These are phyloP conservation scores for Poecilia latipinna DNA, from an alignment of 2,113 vertebrate genomes.

Conservation along the genomic window DNA sequence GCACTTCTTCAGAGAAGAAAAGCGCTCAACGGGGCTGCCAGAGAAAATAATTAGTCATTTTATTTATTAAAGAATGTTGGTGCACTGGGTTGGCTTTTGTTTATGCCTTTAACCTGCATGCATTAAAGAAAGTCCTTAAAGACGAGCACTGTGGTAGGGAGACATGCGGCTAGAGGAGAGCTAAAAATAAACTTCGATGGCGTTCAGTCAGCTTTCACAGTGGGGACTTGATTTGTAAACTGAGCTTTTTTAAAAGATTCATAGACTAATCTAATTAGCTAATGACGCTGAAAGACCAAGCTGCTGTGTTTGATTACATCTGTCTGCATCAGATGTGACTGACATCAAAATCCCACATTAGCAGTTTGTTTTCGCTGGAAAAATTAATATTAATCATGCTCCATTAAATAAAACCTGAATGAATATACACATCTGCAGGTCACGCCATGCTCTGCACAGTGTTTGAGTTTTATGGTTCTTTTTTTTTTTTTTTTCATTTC, in stretches of 20 bases:
- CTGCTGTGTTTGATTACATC: constrained; percentile 11
- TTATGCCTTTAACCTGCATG: neutral
- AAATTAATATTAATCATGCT: neutral
- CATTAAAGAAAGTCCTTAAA: neutral
- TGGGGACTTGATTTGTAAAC: constrained; percentile 14
- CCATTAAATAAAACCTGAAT: neutral
- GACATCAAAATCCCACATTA: neutral
- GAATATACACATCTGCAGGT: neutral
- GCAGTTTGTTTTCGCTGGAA: neutral
- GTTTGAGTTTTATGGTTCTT: neutral
- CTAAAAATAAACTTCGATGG: neutral
- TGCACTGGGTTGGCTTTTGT: neutral
- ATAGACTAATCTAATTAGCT: constrained; percentile 19
- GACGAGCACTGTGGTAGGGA: neutral
- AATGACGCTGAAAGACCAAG: constrained; percentile 18
- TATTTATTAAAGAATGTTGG: neutral
- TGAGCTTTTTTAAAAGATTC: constrained; percentile 9
- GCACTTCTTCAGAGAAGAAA: neutral
- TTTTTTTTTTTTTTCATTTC: neutral
- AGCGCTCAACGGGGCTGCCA: neutral
- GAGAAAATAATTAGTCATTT: too few relatives aligned
- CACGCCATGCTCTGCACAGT: neutral
- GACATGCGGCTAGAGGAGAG: neutral
- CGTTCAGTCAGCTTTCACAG: neutral
- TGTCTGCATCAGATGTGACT: constrained; percentile 9